A percentile compares a stretch with the other conserved stretches of the same genome.
Evolutionary conservation across 2,113 vertebrate species (phyloP).

Genomic region (Cyanocitta stelleri): DNA sequence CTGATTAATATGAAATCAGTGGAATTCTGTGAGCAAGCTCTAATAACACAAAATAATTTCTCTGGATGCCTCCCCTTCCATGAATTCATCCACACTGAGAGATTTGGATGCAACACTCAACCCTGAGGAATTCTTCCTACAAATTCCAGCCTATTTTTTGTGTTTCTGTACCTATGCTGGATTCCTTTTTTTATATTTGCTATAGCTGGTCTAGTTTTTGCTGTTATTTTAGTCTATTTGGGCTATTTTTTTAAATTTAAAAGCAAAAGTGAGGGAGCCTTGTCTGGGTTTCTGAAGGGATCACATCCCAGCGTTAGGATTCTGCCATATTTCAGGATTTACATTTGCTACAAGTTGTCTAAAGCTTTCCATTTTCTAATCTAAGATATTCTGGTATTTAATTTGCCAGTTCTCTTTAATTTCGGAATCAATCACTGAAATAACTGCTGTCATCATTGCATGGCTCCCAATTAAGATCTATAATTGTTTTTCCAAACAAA

Average conservation of each 20-base stretch:
- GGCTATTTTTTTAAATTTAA: too few species aligned
- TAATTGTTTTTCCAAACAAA: slow-evolving; percentile 79
- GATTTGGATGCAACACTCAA: background rate
- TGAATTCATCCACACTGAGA: background rate
- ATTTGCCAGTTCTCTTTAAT: slow-evolving; percentile 68
- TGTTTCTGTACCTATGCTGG: background rate
- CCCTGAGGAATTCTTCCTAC: background rate
- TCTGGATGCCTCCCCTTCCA: background rate
- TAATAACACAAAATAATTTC: background rate
- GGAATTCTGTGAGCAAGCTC: background rate
- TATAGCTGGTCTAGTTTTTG: background rate
- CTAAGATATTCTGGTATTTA: slow-evolving; percentile 1
- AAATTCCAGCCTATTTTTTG: background rate
- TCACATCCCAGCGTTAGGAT: too few species aligned
- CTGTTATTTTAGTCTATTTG: background rate
- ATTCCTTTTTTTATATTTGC: background rate
- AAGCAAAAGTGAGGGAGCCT: background rate
- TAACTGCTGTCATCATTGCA: slow-evolving; percentile 77
- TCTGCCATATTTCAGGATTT: background rate
- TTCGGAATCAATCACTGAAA: slow-evolving; percentile 74
- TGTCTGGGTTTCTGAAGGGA: background rate
- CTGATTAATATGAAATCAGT: background rate
- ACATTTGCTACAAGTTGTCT: background rate
- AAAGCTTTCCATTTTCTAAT: slow-evolving; percentile 7
- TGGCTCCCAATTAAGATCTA: slow-evolving; percentile 69